A percentile compares a stretch with the other conserved stretches of the same genome.
Conservation (phyloP, 2,888 invertebrate species). For the Eulithis testata region DNA sequence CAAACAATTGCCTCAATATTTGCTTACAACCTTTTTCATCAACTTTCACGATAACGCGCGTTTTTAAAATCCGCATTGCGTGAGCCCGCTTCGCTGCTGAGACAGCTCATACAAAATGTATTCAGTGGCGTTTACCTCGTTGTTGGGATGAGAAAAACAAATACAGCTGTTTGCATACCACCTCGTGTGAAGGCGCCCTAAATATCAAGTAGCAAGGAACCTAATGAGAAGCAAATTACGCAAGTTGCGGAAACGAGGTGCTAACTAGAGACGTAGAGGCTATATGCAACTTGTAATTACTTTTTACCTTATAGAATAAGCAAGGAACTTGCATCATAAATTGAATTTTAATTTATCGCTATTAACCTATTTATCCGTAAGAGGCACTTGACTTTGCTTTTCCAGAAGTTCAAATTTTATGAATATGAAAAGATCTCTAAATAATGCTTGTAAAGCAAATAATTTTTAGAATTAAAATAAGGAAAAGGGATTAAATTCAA, state of each 20-base stretch:
- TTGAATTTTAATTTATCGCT: too few species aligned
- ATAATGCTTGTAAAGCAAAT: too few species aligned
- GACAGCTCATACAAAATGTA: slow-evolving; percentile 66
- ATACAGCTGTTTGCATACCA: slow-evolving; percentile 46
- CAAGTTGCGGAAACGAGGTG: slow-evolving; percentile 6
- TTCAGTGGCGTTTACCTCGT: slow-evolving; percentile 56
- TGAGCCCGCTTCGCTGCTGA: slow-evolving; percentile 55
- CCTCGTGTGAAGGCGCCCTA: slow-evolving; percentile 33
- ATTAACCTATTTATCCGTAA: too few species aligned
- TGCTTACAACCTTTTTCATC: slow-evolving; percentile 45
- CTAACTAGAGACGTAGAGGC: slow-evolving; percentile 4
- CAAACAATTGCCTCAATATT: slow-evolving; percentile 32
- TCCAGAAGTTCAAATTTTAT: too few species aligned
- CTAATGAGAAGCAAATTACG: slow-evolving; percentile 30
- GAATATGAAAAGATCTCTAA: too few species aligned
- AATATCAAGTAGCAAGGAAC: slow-evolving; percentile 24
- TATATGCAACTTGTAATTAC: not conserved
- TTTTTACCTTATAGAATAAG: too few species aligned
- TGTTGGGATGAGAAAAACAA: slow-evolving; percentile 51
- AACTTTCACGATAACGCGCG: slow-evolving; percentile 59
- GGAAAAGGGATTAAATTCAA: too few species aligned
- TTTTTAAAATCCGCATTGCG: slow-evolving; percentile 52
- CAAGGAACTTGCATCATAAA: too few species aligned
- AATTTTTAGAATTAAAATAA: too few species aligned
- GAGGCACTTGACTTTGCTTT: too few species aligned